Evolutionary conservation across 2,797 vertebrate genomes (phyloP), one percentile per base, ranked within the genome.

Genomic region (Passerculus sandwichensis): DNA sequence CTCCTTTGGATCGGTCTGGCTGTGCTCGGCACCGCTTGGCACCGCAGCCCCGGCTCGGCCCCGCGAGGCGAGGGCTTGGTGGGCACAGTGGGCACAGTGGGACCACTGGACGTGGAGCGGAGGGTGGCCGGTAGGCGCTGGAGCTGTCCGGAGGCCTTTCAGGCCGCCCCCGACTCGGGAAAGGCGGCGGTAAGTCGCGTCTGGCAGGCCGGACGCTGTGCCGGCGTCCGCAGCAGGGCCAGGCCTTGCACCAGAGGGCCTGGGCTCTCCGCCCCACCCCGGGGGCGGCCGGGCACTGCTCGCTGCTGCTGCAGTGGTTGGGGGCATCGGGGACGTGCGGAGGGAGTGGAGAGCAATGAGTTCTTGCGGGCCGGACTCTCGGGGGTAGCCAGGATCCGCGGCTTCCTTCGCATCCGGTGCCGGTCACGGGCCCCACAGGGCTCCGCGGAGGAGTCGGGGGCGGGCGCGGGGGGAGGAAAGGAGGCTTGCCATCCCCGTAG

Each of bases 401-500:
- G 4, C 15, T 6, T 20, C 30, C 45, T 27, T 27, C 12, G 1
- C 22, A 22, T 19, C 5, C 11, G 23, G 51, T 10, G 26, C 13
- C 11, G 6, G 40, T 21, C 8, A 9, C 18, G 5, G 34, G 27
- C 51, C 5, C 17, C 30, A 3, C 10, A 0, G 21, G 6, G 11
- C 12, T 29, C 50, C 23, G 32, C 23, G 13, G 20, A 6, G 15
- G 25, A 11, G 26, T 8, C n/a, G 5, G 18, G 12, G 25, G 8
- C 4, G 22, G 42, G 42, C 15, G 42, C 42, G 15, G 15, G 22
- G 13, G 13, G 4, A 7, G 20, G 13, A 16, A 20, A 11, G 15
- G 14, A 9, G 5, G 5, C 19, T 15, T 6, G 38, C 10, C 53
- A 19, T 44, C 15, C 15, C 10, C 6, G 3, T 21, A 5, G 21